Conservation (phyloP, 2,113 vertebrate genomes). For the Menidia beryllina region DNA sequence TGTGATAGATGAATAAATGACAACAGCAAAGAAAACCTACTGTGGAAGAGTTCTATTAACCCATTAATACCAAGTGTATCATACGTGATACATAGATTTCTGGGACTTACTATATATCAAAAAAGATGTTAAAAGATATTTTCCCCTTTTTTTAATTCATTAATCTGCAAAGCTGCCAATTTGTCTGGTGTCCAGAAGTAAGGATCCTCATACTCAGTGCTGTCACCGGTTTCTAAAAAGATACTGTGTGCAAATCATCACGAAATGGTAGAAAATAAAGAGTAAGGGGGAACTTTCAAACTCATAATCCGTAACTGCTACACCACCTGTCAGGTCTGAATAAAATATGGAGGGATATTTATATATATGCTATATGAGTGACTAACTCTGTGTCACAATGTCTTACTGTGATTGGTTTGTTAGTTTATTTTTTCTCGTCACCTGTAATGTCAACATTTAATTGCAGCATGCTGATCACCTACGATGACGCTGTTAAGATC, state of each 20-base stretch:
- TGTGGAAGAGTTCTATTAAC: too few species aligned
- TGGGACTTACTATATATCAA: too few species aligned
- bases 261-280: too few species aligned
- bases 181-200: accelerated
- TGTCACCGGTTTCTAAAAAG: not conserved
- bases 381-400: not conserved
- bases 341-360: not conserved
- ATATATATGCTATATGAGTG: not conserved
- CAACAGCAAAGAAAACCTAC: not conserved
- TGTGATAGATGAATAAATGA: not conserved
- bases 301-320: not conserved
- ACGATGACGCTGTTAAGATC: conserved; percentile 98
- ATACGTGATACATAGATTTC: too few species aligned
- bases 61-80: too few species aligned
- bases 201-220: not conserved
- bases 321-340: not conserved
- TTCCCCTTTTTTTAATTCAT: not conserved
- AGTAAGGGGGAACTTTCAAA: not conserved
- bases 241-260: not conserved
- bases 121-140: not conserved
- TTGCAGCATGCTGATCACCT: conserved; percentile 96
- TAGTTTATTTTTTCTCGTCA: not conserved
- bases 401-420: not conserved
- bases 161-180: not conserved
- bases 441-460: not conserved